A percentile compares a stretch with the other conserved stretches of the same genome.
Conservation (phyloP, 2,113 vertebrate genomes). For the Salminus brasiliensis region DNA sequence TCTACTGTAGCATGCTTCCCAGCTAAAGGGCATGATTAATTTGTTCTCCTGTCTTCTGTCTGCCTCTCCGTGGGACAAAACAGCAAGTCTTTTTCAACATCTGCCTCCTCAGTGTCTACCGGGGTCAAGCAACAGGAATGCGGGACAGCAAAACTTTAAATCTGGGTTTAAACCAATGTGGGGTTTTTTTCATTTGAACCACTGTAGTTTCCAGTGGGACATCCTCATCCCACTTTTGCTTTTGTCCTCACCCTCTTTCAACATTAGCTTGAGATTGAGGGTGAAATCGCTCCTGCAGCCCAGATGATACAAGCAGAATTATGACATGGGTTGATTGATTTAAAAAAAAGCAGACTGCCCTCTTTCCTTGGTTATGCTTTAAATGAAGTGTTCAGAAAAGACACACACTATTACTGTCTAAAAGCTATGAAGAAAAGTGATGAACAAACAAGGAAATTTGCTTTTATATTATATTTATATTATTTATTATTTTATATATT, state of each 20-base stretch:
- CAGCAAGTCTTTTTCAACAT: slow-evolving; percentile 48
- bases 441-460: too few relatives aligned
- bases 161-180: slow-evolving; percentile 55
- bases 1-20: slow-evolving; percentile 59
- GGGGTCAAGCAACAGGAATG: neutral
- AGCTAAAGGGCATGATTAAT: slow-evolving; percentile 66
- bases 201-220: neutral
- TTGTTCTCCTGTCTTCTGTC: slow-evolving; percentile 49
- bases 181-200: slow-evolving; percentile 56
- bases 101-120: slow-evolving; percentile 20
- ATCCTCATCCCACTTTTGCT: neutral
- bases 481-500: too few relatives aligned
- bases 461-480: too few relatives aligned
- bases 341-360: too few relatives aligned
- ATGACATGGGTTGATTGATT: neutral
- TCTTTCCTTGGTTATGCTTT: too few relatives aligned
- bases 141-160: neutral
- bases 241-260: neutral
- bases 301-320: neutral
- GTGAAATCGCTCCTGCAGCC: neutral
- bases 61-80: slow-evolving; percentile 53
- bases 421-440: too few relatives aligned
- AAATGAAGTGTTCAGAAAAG: too few relatives aligned
- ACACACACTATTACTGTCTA: too few relatives aligned
- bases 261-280: neutral